Evolutionary conservation across 2,888 invertebrate genomes (phyloP), one percentile per base, ranked within the genome.

Genomic region (Mesoligia furuncula): DNA sequence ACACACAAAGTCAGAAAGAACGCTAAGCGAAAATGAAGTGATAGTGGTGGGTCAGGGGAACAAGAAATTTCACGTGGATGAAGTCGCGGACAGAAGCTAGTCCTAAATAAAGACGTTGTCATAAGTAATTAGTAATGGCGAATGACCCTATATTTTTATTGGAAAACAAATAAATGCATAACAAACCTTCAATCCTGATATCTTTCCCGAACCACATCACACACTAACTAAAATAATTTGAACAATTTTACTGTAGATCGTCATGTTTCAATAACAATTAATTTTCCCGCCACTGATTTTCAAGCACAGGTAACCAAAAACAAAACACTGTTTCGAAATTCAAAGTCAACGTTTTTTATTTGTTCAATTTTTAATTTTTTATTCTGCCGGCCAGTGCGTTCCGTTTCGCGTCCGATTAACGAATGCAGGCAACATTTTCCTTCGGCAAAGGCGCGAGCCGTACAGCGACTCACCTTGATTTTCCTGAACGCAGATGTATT

Each of bases 151-250:
- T 4, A 20, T 36, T 51, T 39, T 24, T 24, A 27, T 39, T 54
- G 1, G 13, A 4, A 24, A 31, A n/a, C 36, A 70, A 78, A 42
- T 66, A 24, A 48, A 65, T 39, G 31, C n/a, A 62, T 64, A 61
- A 89, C 91, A 80, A 85, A 92, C 92, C 92, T 91, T 89, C 85
- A 80, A 85, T 86, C 77, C 76, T 74, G 78, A 84, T 86, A 82
- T 89, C 87, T 84, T 85, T 85, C 82, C 69, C 81, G 84, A 83
- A 84, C 81, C 75, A 83, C 86, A 85, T 95, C 91, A 96, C 89
- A 96, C 96, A 94, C 96, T 94, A 79, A 96, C 93, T 86, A 97
- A 92, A 87, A 97, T 96, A 75, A 96, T 97, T 90, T 97, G 96
- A 81, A 97, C 96, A 77, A 97, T 94, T 94, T 96, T 97, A 89